A percentile compares a stretch with the other conserved stretches of the same genome.
These are phyloP conservation scores for Tachyglossus aculeatus DNA, from an alignment of 2,797 vertebrate species.

Conservation along the genomic window DNA sequence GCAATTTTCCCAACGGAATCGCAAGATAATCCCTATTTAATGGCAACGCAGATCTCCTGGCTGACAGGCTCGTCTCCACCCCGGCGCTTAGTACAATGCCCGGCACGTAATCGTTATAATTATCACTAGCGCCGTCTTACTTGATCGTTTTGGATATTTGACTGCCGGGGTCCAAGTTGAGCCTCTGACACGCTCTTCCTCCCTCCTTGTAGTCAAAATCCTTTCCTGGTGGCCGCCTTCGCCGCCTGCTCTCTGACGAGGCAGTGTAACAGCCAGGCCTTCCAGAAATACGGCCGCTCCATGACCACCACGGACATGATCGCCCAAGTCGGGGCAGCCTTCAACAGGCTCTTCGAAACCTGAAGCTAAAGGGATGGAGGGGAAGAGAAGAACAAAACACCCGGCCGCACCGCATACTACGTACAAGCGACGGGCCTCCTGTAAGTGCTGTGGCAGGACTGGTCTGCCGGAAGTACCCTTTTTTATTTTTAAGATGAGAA, in stretches of 20 bases:
- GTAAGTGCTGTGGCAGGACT: slow-evolving; percentile 55
- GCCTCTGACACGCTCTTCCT: neutral
- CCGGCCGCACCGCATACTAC: slow-evolving; percentile 43
- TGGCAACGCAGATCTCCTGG: too few species aligned
- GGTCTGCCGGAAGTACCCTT: slow-evolving; percentile 58
- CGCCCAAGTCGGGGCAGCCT: slow-evolving; percentile 89
- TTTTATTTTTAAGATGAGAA: slow-evolving; percentile 59
- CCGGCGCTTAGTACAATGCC: too few species aligned
- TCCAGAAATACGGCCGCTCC: slow-evolving; percentile 87
- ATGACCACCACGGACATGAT: slow-evolving; percentile 96
- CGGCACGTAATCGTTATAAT: too few species aligned
- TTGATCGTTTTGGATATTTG: too few species aligned
- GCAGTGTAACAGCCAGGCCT: slow-evolving; percentile 93
- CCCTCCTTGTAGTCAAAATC: slow-evolving; percentile 80
- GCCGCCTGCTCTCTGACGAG: slow-evolving; percentile 91
- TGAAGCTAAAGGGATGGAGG: slow-evolving; percentile 70
- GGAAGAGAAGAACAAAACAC: slow-evolving; percentile 25
- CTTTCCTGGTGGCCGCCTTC: slow-evolving; percentile 89
- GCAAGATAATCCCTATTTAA: too few species aligned
- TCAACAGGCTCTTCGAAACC: slow-evolving; percentile 90
- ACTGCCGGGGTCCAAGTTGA: too few species aligned
- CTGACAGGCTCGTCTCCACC: too few species aligned
- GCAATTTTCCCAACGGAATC: too few species aligned
- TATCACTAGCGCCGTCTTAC: too few species aligned
- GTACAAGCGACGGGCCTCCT: slow-evolving; percentile 48